phyloP scores from a whole-genome alignment of 1,140 invertebrate species.

The Lepeophtheirus salmonis region DNA sequence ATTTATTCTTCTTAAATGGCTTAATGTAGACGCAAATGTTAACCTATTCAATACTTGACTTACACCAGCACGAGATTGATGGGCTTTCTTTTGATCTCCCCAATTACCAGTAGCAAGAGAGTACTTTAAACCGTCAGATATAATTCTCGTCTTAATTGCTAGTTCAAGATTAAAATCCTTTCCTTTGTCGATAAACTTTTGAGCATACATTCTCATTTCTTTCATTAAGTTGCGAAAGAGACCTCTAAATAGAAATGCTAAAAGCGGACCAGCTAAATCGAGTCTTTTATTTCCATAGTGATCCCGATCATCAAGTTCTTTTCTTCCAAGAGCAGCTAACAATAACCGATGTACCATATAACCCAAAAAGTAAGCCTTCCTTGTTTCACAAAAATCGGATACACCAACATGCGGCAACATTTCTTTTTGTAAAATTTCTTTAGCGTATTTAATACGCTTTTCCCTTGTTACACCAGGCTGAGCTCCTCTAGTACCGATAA shows the following conservation, averaged over 20 bases:
- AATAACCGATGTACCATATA: conserved; percentile 96
- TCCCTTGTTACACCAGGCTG: conserved; percentile 93
- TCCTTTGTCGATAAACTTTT: conserved; percentile 94
- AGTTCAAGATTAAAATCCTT: conserved; percentile 95
- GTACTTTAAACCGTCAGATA: conserved; percentile 87
- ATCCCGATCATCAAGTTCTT: conserved; percentile 96
- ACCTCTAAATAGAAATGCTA: conserved; percentile 86
- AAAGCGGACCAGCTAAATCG: conserved; percentile 83
- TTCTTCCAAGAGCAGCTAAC: conserved; percentile 62
- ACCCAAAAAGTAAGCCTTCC: conserved; percentile 88
- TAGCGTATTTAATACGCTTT: conserved; percentile 94
- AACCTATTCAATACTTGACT: conserved; percentile 84
- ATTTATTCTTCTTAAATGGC: conserved; percentile 88
- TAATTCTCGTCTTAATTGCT: conserved; percentile 91
- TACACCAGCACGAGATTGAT: conserved; percentile 83
- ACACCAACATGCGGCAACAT: conserved; percentile 98
- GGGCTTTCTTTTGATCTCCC: conserved; percentile 99
- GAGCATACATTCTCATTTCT: conserved; percentile 90
- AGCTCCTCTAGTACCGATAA: conserved; percentile 89
- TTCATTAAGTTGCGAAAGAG: conserved; percentile 83
- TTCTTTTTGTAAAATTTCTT: conserved; percentile 97
- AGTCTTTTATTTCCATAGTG: conserved; percentile 97
- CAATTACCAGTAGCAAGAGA: conserved; percentile 97
- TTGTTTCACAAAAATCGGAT: conserved; percentile 96
- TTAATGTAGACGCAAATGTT: conserved; percentile 92